These are phyloP conservation scores for Chrysoperla carnea DNA, from an alignment of 1,140 invertebrate genomes.

Conservation along the genomic window DNA sequence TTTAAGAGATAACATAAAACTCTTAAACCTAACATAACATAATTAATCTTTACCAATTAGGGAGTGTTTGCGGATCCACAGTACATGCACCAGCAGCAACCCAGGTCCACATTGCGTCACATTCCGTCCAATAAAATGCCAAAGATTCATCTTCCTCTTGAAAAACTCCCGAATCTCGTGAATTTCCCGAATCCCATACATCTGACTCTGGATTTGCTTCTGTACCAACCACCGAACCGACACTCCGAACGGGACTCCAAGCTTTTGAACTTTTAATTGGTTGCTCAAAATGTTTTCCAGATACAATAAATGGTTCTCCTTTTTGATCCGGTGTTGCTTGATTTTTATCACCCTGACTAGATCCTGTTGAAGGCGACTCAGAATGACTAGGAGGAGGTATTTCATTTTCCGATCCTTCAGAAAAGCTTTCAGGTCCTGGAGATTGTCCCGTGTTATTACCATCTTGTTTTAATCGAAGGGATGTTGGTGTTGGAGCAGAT, in stretches of 20 bases:
- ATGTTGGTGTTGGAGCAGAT: slow-evolving; percentile 31
- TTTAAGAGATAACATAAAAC: too few species aligned
- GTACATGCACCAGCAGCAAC: slow-evolving; percentile 61
- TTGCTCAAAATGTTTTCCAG: slow-evolving; percentile 25
- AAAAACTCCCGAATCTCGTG: slow-evolving; percentile 50
- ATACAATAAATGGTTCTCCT: slow-evolving; percentile 11
- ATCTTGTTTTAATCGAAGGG: slow-evolving; percentile 16
- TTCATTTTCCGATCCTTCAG: slow-evolving; percentile 18
- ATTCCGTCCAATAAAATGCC: slow-evolving; percentile 51
- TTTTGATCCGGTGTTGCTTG: slow-evolving; percentile 17
- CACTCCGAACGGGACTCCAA: slow-evolving; percentile 66
- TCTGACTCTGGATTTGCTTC: slow-evolving; percentile 67
- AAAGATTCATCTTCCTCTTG: slow-evolving; percentile 54
- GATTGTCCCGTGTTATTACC: slow-evolving; percentile 9
- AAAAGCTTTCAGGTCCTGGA: slow-evolving; percentile 18
- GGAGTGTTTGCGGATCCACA: slow-evolving; percentile 38
- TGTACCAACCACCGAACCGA: slow-evolving; percentile 56
- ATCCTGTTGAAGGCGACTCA: slow-evolving; percentile 1
- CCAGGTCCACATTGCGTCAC: slow-evolving; percentile 57
- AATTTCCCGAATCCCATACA: slow-evolving; percentile 51
- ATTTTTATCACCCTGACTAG: slow-evolving; percentile 11
- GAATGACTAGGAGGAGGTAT: neutral
- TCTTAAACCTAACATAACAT: too few species aligned
- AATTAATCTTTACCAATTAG: slow-evolving; percentile 44
- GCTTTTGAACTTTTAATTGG: slow-evolving; percentile 49